Base-by-base conservation (phyloP, 1,140 invertebrate genomes). In the Drosophila ercepeae region DNA sequence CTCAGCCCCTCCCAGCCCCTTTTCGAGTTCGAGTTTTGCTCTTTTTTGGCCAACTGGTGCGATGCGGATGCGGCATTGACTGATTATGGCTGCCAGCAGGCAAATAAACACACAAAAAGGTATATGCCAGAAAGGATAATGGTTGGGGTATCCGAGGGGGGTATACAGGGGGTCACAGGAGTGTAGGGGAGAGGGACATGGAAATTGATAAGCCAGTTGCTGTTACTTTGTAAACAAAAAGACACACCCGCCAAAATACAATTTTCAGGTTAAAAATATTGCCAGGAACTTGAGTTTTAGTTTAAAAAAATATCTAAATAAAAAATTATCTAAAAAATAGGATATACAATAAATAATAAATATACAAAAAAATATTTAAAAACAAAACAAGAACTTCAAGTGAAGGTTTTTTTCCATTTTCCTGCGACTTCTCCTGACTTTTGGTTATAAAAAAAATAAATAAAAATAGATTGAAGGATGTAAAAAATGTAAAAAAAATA, bases 151-250 rank as follows among this genome's bases (percentile, higher is more conserved):
- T n/a, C n/a, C n/a, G 7, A 4, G 7, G 19, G 14, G 19, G 14
- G n/a, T 36, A n/a, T 36, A 36, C 14, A 11, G 44, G 23, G 6
- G n/a, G 32, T 32, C 1, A 8, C 6, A 0, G 6, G 25, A 8
- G 4, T n/a, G n/a, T 19, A 11, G 6, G 27, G 9, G 14, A 18
- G 2, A 25, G 36, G 54, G 39, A 50, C 70, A 76, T 69, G 71
- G 67, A 84, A 79, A 84, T 86, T 84, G 79, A 84, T 84, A 86
- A 86, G 76, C 76, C 81, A 75, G 71, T 78, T 69, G 55, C 51
- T 54, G 51, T 53, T 59, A 75, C 71, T 75, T 67, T 75, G 53
- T 75, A 75, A 58, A 74, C 70, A 44, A 13, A 42, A n/a, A 36
- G 8, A 67, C n/a, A 32, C 41, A 44, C 41, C 7, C 27, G 32